These are phyloP conservation scores for Ibidorhyncha struthersii DNA, from an alignment of 2,113 vertebrate species.

Conservation along the genomic window DNA sequence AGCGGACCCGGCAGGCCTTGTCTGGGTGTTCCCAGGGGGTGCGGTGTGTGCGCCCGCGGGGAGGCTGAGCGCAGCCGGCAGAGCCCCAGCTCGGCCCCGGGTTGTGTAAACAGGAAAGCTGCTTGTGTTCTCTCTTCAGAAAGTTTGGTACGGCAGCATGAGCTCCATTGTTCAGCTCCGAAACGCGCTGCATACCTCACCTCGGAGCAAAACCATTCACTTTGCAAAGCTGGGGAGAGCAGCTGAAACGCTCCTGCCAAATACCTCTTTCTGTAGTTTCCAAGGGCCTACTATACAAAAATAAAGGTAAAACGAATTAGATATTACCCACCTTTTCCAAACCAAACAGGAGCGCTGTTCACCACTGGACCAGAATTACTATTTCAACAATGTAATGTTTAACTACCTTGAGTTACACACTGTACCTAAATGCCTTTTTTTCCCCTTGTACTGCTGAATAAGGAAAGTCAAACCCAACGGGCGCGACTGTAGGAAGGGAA, in stretches of 20 bases:
- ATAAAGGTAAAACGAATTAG: neutral
- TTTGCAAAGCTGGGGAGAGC: neutral
- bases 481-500: neutral
- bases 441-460: neutral
- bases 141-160: neutral
- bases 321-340: neutral
- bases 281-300: neutral
- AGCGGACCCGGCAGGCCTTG: neutral
- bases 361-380: neutral
- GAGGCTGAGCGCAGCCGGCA: neutral
- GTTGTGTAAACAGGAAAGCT: neutral
- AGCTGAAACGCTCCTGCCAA: neutral
- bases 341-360: neutral
- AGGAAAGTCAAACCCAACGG: too few relatives aligned
- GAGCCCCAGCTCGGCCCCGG: neutral
- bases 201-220: neutral
- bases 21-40: neutral
- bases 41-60: fast-evolving
- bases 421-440: neutral
- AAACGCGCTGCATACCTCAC: neutral
- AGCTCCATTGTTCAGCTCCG: neutral
- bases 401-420: neutral
- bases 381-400: neutral
- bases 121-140: neutral
- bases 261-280: neutral